Base-by-base conservation (phyloP, 2,888 invertebrate genomes). In the Hesperia comma region DNA sequence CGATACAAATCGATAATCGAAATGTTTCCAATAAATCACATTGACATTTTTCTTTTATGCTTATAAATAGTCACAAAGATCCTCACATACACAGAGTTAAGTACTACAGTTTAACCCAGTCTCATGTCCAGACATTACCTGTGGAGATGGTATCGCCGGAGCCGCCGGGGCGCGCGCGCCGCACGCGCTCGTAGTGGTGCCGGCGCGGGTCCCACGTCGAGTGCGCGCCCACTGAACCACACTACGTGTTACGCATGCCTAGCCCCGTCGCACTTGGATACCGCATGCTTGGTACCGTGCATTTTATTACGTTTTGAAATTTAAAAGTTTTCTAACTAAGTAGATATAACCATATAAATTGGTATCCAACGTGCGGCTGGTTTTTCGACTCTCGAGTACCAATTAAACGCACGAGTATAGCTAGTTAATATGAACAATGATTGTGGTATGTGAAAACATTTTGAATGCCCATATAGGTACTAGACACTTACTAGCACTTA, bases 121-220 rank as follows among this genome's bases (percentile, higher is more conserved):
- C 26, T 43, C 33, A 15, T 55, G 15, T 56, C 46, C 12, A 40
- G 15, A n/a, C 5, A 56, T 64, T 69, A 93, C 93, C 93, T 90
- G 94, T 94, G 76, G 95, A 95, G 79, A 94, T 90, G 76, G 95
- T 95, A 83, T 95, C 95, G 76, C 94, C 95, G 77, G 95, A 95
- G 76, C 94, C 96, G 71, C 93, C 89, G 77, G 95, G 90, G 93
- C 75, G 81, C 76, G 95, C 94, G 78, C 96, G 94, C 81, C 96
- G 95, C 86, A 97, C 94, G 88, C 97, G 97, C 93, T 97, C 97
- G 92, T 97, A 97, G 93, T 97, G 96, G 85, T 97, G 96, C 68
- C 97, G 94, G 74, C 97, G 94, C 75, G 97, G 97, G 93, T 97
- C 97, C 97, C 97, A 97, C 84, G 97, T 97, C 64, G 97, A 96